A percentile compares a stretch with the other conserved stretches of the same genome.
phyloP scores from a whole-genome alignment of 2,888 invertebrate species.

The Callyntrura sp. region DNA sequence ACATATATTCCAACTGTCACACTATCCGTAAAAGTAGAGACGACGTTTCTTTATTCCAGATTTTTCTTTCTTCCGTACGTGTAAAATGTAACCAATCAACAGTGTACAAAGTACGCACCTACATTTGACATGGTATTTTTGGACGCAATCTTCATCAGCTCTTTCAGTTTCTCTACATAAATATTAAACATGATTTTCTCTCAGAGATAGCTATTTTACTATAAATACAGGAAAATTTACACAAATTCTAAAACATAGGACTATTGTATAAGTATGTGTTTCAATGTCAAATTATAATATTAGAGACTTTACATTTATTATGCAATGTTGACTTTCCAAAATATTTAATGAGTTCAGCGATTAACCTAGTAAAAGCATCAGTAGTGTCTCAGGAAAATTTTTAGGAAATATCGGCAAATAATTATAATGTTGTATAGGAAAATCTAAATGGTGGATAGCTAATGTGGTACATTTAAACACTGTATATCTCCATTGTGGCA shows the following conservation, averaged over 20 bases:
- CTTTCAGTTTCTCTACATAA: background rate
- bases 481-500: too few species aligned
- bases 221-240: slow-evolving; percentile 59
- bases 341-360: too few species aligned
- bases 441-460: too few species aligned
- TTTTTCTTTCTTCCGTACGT: background rate
- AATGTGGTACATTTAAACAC: too few species aligned
- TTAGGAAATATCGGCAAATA: too few species aligned
- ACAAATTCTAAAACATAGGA: slow-evolving; percentile 17
- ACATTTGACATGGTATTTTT: slow-evolving; percentile 31
- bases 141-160: slow-evolving; percentile 52
- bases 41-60: background rate
- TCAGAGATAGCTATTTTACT: slow-evolving; percentile 9
- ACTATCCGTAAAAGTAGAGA: background rate
- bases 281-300: too few species aligned
- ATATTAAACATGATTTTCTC: background rate
- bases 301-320: too few species aligned
- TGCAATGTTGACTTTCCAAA: too few species aligned
- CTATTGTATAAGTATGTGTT: background rate
- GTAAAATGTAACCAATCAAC: slow-evolving; percentile 26
- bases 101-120: background rate
- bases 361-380: too few species aligned
- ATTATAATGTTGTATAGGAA: too few species aligned
- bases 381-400: too few species aligned
- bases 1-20: too few species aligned